Evolutionary conservation across 2,888 invertebrate species (phyloP).

Genomic region (Meteorus colon): DNA sequence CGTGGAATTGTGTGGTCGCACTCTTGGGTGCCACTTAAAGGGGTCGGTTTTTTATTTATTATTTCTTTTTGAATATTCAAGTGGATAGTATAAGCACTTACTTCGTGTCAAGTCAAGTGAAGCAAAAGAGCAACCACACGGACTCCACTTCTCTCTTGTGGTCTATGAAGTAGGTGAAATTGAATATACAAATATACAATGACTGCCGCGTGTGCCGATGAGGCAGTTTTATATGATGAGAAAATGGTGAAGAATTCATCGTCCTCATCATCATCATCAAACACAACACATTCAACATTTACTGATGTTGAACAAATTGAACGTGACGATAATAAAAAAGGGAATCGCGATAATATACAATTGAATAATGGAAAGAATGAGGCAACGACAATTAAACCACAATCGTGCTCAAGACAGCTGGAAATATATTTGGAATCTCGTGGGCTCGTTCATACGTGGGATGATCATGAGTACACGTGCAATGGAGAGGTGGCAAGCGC

Average conservation of each 20-base stretch:
- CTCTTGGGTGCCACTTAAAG: conserved; percentile 6
- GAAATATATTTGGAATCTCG: conserved; percentile 37
- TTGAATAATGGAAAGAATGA: not conserved
- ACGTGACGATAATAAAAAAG: not conserved
- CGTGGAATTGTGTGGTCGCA: conserved; percentile 5
- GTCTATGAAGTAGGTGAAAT: conserved; percentile 1
- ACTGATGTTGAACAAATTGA: conserved; percentile 5
- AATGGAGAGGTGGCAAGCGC: conserved; percentile 36
- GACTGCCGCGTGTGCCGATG: conserved; percentile 32
- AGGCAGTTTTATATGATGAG: conserved; percentile 19
- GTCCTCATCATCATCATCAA: not conserved
- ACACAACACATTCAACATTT: not conserved
- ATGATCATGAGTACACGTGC: conserved; percentile 40
- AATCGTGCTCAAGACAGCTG: conserved; percentile 30
- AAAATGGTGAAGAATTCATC: conserved; percentile 19
- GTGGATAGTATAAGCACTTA: conserved; percentile 6
- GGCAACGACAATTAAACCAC: not conserved
- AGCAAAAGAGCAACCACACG: conserved; percentile 1
- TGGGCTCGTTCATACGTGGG: conserved; percentile 35
- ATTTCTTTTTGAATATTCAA: conserved; percentile 7
- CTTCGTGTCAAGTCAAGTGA: conserved; percentile 21
- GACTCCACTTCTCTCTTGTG: not conserved
- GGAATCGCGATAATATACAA: not conserved
- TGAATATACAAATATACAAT: conserved; percentile 26
- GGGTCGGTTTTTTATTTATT: conserved; percentile 3